Evolutionary conservation across 2,888 invertebrate genomes (phyloP), one percentile per base, ranked within the genome.

Genomic region (Morpho helenor): DNA sequence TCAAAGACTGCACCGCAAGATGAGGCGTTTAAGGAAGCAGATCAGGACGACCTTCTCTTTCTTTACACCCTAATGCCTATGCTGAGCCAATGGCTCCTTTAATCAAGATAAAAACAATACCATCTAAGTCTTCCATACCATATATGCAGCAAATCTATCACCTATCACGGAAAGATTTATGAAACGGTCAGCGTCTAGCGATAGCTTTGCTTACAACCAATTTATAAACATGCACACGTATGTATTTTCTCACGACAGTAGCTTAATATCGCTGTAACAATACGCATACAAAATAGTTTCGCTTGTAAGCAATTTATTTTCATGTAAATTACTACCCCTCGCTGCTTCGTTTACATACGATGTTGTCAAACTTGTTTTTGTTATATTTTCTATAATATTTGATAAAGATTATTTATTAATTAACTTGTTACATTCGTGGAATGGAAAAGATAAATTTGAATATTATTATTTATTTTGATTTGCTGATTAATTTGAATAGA

Each of bases 241-340:
- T 66, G 58, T 63, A 52, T 65, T 66, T 64, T 67, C 68, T 69
- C 71, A 71, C 69, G 70, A 67, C 67, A 61, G 70, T 69, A 69
- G 71, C 70, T 68, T 70, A 69, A 70, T 71, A 66, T 66, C 60
- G 63, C 52, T 58, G 64, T 59, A 57, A 59, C 61, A 59, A 59
- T 59, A 63, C 53, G 70, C 68, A 70, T 70, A 70, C 69, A 62
- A 69, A 70, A 64, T 48, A 52, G 49, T 46, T 46, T 46, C 42
- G 42, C 54, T 54, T 54, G 46, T 62, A 61, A 61, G 59, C 62
- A 57, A 60, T 59, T 57, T 60, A 63, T 68, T 66, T 66, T 53
- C 64, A 66, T 64, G 59, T 57, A 64, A 64, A 66, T 64, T 50
- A 52, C 60, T 22, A 61, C 54, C 59, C 63, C 56, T 56, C 42